These are phyloP conservation scores for Myoxocephalus aenaeus DNA, from an alignment of 2,797 vertebrate species.

Conservation along the genomic window DNA sequence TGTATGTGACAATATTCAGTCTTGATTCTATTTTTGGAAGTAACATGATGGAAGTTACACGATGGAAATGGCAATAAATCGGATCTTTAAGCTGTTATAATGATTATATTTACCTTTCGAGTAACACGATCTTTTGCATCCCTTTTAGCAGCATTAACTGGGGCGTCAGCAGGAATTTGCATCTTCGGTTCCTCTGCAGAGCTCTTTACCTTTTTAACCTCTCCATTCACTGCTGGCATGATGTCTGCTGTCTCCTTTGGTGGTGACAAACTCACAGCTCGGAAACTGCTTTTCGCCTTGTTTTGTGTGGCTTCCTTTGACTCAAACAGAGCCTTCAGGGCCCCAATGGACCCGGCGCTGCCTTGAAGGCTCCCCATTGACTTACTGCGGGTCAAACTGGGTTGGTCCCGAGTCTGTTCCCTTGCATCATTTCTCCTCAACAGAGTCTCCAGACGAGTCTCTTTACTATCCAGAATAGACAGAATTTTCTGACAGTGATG, in stretches of 20 bases:
- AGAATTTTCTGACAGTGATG: conserved; percentile 42
- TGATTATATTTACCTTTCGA: conserved; percentile 66
- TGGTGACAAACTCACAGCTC: conserved; percentile 18
- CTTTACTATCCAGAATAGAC: conserved; percentile 19
- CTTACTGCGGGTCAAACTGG: conserved; percentile 73
- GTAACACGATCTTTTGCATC: conserved; percentile 39
- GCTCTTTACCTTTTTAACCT: conserved; percentile 28
- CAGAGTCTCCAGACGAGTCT: conserved; percentile 34
- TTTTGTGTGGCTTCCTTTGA: conserved; percentile 47
- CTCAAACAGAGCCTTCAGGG: conserved; percentile 81
- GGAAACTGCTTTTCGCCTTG: conserved; percentile 37
- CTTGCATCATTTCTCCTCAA: conserved; percentile 49
- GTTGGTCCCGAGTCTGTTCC: conserved; percentile 30
- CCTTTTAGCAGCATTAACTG: background rate
- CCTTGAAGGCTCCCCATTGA: conserved; percentile 76
- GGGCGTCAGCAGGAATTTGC: background rate
- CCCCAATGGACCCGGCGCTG: conserved; percentile 54
- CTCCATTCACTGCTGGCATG: conserved; percentile 29
- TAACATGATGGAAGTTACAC: background rate
- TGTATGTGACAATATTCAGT: background rate
- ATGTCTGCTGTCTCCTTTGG: conserved; percentile 11
- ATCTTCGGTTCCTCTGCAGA: conserved; percentile 24
- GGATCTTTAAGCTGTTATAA: background rate
- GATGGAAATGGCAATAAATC: background rate
- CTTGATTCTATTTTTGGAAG: background rate